Conservation (phyloP, 2,113 vertebrate genomes). For the Halcyon senegalensis region DNA sequence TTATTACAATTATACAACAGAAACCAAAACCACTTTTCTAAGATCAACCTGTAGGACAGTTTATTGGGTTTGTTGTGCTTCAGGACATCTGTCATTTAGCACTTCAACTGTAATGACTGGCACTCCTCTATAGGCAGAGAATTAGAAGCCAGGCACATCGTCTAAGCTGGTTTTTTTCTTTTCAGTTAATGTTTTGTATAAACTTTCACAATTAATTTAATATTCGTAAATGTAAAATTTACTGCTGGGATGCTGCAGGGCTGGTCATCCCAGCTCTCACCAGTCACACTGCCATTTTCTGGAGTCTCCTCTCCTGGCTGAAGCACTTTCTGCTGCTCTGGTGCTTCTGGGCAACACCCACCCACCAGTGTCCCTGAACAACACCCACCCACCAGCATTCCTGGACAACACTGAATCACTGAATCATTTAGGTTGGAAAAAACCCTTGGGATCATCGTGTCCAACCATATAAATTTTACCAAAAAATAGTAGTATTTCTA, state of each 20-base stretch:
- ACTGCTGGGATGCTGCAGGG: too few relatives aligned
- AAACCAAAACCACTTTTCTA: neutral
- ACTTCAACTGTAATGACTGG: neutral
- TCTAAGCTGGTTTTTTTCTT: neutral
- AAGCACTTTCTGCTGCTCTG: too few relatives aligned
- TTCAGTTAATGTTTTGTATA: neutral
- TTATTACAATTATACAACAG: neutral
- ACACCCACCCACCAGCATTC: too few relatives aligned
- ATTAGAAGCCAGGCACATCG: neutral
- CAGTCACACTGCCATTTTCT: too few relatives aligned
- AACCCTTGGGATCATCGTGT: too few relatives aligned
- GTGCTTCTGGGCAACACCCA: too few relatives aligned
- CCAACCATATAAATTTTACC: too few relatives aligned
- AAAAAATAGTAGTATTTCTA: neutral
- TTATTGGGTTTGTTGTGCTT: neutral
- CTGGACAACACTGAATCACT: too few relatives aligned
- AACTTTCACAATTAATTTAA: neutral
- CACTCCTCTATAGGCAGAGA: neutral
- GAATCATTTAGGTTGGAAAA: too few relatives aligned
- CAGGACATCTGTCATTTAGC: neutral
- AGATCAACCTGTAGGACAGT: neutral
- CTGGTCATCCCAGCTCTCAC: too few relatives aligned
- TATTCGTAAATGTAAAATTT: neutral
- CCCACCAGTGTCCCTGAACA: too few relatives aligned
- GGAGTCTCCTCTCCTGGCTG: too few relatives aligned